Evolutionary conservation across 2,797 vertebrate species (phyloP).

Genomic region (Enteromius thamalakanensis): DNA sequence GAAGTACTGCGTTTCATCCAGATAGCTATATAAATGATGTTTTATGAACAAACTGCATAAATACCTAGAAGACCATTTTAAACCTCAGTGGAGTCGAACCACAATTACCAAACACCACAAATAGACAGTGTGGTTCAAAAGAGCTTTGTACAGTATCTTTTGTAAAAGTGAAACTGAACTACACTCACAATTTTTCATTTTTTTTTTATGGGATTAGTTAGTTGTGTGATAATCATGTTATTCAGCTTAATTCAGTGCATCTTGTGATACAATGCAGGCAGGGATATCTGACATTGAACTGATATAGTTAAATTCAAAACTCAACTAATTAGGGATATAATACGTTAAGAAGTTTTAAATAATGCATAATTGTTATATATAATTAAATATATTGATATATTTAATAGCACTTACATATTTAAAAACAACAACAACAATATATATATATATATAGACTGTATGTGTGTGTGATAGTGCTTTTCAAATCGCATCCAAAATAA

Average conservation of each 20-base stretch:
- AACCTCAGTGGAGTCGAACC: conserved; percentile 12
- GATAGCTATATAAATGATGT: conserved; percentile 59
- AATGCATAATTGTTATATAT: not conserved
- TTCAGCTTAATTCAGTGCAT: not conserved
- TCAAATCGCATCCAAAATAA: too few species aligned
- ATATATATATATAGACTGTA: too few species aligned
- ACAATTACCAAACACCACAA: not conserved
- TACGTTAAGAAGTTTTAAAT: not conserved
- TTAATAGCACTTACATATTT: not conserved
- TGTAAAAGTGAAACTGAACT: not conserved
- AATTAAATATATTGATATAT: too few species aligned
- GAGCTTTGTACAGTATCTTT: not conserved
- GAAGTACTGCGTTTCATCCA: conserved; percentile 44
- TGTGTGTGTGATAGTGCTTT: too few species aligned
- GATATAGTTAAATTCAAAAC: not conserved
- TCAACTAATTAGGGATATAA: not conserved
- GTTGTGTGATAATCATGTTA: not conserved
- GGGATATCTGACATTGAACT: not conserved
- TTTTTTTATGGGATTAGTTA: not conserved
- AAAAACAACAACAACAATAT: too few species aligned
- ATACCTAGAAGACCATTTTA: conserved; percentile 52
- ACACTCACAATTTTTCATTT: not conserved
- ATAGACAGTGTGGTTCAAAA: conserved; percentile 39
- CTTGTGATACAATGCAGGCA: not conserved
- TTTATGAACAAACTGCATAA: conserved; percentile 55